Evolutionary conservation across 2,797 vertebrate species (phyloP), one percentile per base, ranked within the genome.

Genomic region (Chelidonichthys spinosus): DNA sequence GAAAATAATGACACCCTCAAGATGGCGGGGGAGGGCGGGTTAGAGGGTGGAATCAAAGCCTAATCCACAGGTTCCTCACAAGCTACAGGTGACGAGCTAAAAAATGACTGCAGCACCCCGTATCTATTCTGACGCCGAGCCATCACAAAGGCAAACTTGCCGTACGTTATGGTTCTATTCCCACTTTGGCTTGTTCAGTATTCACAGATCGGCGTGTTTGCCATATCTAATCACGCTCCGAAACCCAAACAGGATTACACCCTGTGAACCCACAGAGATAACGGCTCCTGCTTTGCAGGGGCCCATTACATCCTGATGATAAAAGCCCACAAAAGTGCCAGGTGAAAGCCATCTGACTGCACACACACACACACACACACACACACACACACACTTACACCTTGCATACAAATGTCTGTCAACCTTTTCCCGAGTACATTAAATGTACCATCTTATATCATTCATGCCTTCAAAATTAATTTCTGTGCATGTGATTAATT

Each of bases 261-360:
- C 72, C 69, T 44, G 72, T 86, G 77, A 84, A 78, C 70, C 77
- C 71, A 79, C 82, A 79, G 83, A 84, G 83, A 87, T 86, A 90
- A 85, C 81, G 65, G 78, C 77, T 72, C 62, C 37, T 46, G 63
- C 65, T 86, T 79, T 74, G 81, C 79, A 83, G 67, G 61, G 61
- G 67, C 71, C 79, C 79, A 87, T 85, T 81, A 77, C 78, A 89
- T 72, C 76, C 67, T 65, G 49, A 78, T 83, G 70, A 89, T 82
- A 85, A 83, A 81, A 69, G 0, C 60, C 36, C 42, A 75, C 62
- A 66, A 87, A 89, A 79, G 79, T 63, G 77, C 68, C 69, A 81
- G 59, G 71, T 79, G 76, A 81, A 85, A 84, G 49, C 56, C 70
- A 83, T 70, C 63, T 74, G 81, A 47, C 56, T 60, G 54, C 44